Evolutionary conservation across 1,140 invertebrate genomes (phyloP).

Genomic region (Habropoda laboriosa): DNA sequence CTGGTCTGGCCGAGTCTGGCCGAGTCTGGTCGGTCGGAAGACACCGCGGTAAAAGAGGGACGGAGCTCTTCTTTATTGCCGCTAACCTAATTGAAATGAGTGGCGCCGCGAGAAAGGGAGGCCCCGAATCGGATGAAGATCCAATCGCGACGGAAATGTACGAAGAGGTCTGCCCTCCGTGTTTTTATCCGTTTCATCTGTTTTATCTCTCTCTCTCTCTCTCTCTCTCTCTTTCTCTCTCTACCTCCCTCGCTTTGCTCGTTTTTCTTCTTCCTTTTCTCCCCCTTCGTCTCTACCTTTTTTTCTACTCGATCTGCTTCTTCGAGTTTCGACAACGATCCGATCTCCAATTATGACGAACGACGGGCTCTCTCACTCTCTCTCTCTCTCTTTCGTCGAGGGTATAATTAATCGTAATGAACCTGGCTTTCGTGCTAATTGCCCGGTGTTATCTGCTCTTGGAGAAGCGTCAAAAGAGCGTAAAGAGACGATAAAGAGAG

Average conservation of each 20-base stretch:
- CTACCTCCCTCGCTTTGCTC: too few relatives aligned
- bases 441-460: slow-evolving; percentile 21
- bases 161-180: slow-evolving; percentile 15
- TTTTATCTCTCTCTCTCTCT: not conserved
- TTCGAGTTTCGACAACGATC: slow-evolving; percentile 42
- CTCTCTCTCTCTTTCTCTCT: not conserved
- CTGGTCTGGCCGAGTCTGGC: too few relatives aligned
- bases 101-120: slow-evolving; percentile 37
- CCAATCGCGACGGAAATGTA: slow-evolving; percentile 33
- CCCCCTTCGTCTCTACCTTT: not conserved
- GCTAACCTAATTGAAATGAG: slow-evolving; percentile 60
- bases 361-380: too few relatives aligned
- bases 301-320: not conserved
- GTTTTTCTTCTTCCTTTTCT: too few relatives aligned
- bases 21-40: slow-evolving; percentile 1
- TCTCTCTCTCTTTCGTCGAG: too few relatives aligned
- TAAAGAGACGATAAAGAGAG: slow-evolving; percentile 5
- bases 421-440: slow-evolving; percentile 40
- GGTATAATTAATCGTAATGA: slow-evolving; percentile 50
- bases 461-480: slow-evolving; percentile 22
- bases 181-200: slow-evolving; percentile 27
- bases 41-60: slow-evolving; percentile 9
- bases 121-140: slow-evolving; percentile 36
- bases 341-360: slow-evolving; percentile 47
- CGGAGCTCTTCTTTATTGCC: slow-evolving; percentile 49